Base-by-base conservation (phyloP, 2,888 invertebrate species). In the Stenoptilia bipunctidactyla region DNA sequence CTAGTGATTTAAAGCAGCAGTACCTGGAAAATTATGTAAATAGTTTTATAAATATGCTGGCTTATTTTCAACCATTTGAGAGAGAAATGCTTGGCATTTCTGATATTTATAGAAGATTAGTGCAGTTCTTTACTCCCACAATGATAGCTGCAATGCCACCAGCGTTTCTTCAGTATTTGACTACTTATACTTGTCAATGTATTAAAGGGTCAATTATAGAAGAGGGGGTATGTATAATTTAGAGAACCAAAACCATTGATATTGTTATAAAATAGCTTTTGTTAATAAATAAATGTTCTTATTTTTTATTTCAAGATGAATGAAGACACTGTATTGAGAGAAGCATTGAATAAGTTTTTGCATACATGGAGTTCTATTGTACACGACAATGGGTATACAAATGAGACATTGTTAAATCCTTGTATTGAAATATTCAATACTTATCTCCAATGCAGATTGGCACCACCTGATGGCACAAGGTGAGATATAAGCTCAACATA, bases 401-500 rank as follows among this genome's bases (percentile, higher is more conserved):
- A 70, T 49, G 79, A 75, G 38, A 63, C 64, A 1, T 51, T 85
- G 44, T 58, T 70, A 58, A 66, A 72, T 55, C 72, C 79, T 1
- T 79, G 82, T 44, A 74, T 83, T 53, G 75, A 88, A 64, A 88
- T 95, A 46, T 94, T 95, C 62, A 91, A 92, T 63, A 89, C 89
- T 1, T 96, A 93, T 61, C 69, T 96, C 36, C 89, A 91, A 56
- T 90, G 90, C 55, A 91, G 94, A 66, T 73, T 96, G 45, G 90
- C 92, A 5, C 90, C 93, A 0, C 96, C 96, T 0, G 92, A 94
- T 62, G 96, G 86, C 2, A 83, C 84, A 41, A 87, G 88, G 77
- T 80, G 57, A 30, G 30, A 4, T 30, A 2, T 30, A 6, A 25
- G 5, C 5, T 25, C 9, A 25, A 25, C 9, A 25, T 25, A 25